A percentile compares a stretch with the other conserved stretches of the same genome.
Evolutionary conservation across 2,797 vertebrate species (phyloP).

Genomic region (Hemitrygon akajei): DNA sequence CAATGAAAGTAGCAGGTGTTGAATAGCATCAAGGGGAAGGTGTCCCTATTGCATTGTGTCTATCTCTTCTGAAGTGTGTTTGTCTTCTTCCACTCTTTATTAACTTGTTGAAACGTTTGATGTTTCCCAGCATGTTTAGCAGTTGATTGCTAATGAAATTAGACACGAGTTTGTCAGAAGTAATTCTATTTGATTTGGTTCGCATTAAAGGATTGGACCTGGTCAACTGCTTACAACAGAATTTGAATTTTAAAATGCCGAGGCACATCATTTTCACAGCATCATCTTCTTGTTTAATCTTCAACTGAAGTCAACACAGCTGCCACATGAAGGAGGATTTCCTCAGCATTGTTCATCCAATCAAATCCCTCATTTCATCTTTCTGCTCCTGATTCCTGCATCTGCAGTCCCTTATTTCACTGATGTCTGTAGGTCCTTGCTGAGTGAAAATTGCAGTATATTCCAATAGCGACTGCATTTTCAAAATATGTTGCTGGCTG

Average conservation of each 20-base stretch:
- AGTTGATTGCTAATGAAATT: neutral
- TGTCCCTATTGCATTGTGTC: neutral
- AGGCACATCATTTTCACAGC: neutral
- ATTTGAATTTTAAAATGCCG: slow-evolving; percentile 11
- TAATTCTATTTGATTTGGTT: slow-evolving; percentile 9
- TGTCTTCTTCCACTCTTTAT: neutral
- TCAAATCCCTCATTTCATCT: neutral
- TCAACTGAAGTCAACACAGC: neutral
- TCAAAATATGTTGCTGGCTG: neutral
- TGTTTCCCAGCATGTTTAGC: neutral
- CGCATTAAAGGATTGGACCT: neutral
- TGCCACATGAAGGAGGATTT: neutral
- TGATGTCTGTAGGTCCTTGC: neutral
- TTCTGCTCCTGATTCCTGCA: too few relatives aligned
- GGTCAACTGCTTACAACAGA: neutral
- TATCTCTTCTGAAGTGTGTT: neutral
- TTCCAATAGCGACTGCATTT: neutral
- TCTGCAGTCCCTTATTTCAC: too few relatives aligned
- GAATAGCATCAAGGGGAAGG: neutral
- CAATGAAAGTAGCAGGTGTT: neutral
- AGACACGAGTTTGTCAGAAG: neutral
- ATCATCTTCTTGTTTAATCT: neutral
- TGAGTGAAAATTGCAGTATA: neutral
- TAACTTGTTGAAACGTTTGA: slow-evolving; percentile 15
- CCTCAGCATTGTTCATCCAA: neutral